Percentiles rank a stretch among this genome's conserved stretches.
phyloP scores from a whole-genome alignment of 2,888 invertebrate genomes.

The Allophyes oxyacanthae region DNA sequence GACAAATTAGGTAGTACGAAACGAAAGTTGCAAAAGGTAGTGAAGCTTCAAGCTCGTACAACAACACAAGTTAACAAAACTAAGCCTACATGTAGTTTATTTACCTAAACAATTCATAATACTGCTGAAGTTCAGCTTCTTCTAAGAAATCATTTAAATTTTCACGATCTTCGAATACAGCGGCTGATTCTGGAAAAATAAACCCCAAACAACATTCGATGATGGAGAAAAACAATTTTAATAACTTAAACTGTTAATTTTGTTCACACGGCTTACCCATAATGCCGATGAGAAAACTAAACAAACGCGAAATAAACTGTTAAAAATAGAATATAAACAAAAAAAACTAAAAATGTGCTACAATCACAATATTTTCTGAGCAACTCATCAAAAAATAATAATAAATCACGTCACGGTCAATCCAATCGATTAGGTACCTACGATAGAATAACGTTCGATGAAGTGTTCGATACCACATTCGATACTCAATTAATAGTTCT shows the following conservation, averaged over 20 bases:
- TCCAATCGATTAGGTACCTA: no score
- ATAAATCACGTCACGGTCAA: no score
- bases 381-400: no score
- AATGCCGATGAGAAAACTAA: constrained; percentile 22
- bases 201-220: constrained; percentile 35
- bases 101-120: constrained; percentile 94
- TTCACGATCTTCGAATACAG: constrained; percentile 65
- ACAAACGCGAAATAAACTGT: constrained; percentile 14
- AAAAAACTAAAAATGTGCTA: constrained; percentile 35
- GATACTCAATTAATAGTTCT: no score
- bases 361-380: constrained; percentile 4
- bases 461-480: no score
- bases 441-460: no score
- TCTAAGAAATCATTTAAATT: constrained; percentile 94
- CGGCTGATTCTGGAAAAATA: constrained; percentile 67
- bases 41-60: neutral
- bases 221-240: constrained; percentile 20
- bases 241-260: constrained; percentile 31
- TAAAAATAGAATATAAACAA: constrained; percentile 28
- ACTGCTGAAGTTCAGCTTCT: constrained; percentile 98
- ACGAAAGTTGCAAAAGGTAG: constrained; percentile 2
- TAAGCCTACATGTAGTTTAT: constrained; percentile 52
- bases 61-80: constrained; percentile 7
- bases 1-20: no score
- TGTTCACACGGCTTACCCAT: constrained; percentile 64